phyloP scores from a whole-genome alignment of 1,140 invertebrate species.

The Dufourea novaeangliae region DNA sequence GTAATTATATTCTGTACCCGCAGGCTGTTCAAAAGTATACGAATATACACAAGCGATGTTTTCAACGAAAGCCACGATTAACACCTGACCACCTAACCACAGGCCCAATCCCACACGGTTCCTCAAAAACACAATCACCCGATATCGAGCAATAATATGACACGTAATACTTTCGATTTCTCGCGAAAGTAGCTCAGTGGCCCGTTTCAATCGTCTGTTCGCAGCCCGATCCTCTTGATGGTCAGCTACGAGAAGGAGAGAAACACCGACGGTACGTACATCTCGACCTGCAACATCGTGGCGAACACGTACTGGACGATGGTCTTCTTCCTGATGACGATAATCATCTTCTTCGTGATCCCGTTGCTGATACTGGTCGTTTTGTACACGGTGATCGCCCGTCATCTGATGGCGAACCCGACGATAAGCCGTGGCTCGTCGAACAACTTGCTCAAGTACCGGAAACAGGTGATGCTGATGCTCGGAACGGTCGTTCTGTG shows the following conservation, averaged over 20 bases:
- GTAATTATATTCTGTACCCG: too few species aligned
- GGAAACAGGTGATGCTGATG: conserved; percentile 93
- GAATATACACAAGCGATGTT: too few species aligned
- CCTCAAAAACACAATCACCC: too few species aligned
- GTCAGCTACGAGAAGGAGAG: conserved; percentile 86
- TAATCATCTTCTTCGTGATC: conserved; percentile 91
- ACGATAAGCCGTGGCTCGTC: conserved; percentile 85
- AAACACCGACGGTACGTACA: conserved; percentile 86
- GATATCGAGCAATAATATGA: too few species aligned
- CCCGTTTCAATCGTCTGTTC: conserved; percentile 6
- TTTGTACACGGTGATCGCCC: conserved; percentile 91
- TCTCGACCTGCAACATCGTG: conserved; percentile 89
- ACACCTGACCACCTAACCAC: too few species aligned
- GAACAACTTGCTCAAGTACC: conserved; percentile 83
- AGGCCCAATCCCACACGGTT: too few species aligned
- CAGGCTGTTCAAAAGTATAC: too few species aligned
- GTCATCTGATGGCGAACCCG: conserved; percentile 90
- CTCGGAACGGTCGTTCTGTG: conserved; percentile 93
- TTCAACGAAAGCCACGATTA: too few species aligned
- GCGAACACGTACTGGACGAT: conserved; percentile 87
- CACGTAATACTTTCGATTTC: too few species aligned
- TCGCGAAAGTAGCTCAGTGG: neutral
- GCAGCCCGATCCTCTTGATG: conserved; percentile 90
- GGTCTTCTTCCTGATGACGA: conserved; percentile 90
- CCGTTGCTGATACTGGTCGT: conserved; percentile 90